Conservation (phyloP, 2,888 invertebrate species). For the Penaeus monodon region DNA sequence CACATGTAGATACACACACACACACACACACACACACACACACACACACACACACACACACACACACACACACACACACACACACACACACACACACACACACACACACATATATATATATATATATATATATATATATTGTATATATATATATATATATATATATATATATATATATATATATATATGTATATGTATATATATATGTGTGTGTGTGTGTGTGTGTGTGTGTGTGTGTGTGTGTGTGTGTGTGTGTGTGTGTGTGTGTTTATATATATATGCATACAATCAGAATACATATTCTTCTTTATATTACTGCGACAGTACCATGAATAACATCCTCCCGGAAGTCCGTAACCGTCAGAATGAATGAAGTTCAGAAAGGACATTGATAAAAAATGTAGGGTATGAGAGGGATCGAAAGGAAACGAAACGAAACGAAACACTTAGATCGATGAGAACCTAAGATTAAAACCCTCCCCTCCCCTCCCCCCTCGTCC, state of each 20-base stretch:
- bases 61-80: too few relatives aligned
- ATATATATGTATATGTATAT: conserved; percentile 7
- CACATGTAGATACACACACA: too few relatives aligned
- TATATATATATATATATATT: conserved; percentile 15
- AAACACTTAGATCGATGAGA: not conserved
- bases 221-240: not conserved
- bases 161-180: not conserved
- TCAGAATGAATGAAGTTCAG: too few relatives aligned
- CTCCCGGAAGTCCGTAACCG: too few relatives aligned
- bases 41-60: too few relatives aligned
- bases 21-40: too few relatives aligned
- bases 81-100: too few relatives aligned
- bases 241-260: not conserved
- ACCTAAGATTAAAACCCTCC: not conserved
- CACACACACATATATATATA: not conserved
- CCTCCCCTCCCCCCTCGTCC: not conserved
- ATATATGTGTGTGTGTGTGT: conserved; percentile 18
- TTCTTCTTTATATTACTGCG: not conserved
- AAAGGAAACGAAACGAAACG: not conserved
- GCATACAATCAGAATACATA: conserved; percentile 20
- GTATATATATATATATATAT: not conserved
- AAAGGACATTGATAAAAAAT: not conserved
- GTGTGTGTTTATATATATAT: conserved; percentile 11
- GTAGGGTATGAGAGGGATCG: not conserved
- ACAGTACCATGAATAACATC: not conserved